These are phyloP conservation scores for Echeneis naucrates DNA, from an alignment of 2,797 vertebrate species.

Conservation along the genomic window DNA sequence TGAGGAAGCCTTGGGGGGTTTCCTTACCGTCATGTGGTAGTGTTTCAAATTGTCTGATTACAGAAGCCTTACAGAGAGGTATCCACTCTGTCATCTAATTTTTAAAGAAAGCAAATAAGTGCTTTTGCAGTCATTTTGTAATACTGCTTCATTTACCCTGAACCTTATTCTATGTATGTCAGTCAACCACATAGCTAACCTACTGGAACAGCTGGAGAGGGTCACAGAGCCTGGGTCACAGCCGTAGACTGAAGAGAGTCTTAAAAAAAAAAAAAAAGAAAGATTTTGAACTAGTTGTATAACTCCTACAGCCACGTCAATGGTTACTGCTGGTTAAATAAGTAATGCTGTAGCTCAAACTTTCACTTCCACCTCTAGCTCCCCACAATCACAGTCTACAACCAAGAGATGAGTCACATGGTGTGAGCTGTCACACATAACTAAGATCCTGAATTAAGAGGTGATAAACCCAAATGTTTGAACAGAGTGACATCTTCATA, in stretches of 20 bases:
- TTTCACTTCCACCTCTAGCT: constrained; percentile 43
- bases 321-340: neutral
- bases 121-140: neutral
- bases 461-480: constrained; percentile 26
- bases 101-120: neutral
- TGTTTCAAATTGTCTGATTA: neutral
- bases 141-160: neutral
- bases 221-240: too few relatives aligned
- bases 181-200: neutral
- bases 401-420: constrained; percentile 38
- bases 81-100: neutral
- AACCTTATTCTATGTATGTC: neutral
- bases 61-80: neutral
- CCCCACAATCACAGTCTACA: constrained; percentile 13
- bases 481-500: constrained; percentile 50
- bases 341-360: neutral
- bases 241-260: neutral
- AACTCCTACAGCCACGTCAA: constrained; percentile 3
- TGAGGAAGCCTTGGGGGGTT: neutral
- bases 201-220: too few relatives aligned
- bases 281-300: neutral
- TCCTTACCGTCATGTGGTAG: neutral
- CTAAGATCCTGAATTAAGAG: constrained; percentile 26
- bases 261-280: neutral
- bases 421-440: constrained; percentile 19